Evolutionary conservation across 1,140 invertebrate species (phyloP), one percentile per base, ranked within the genome.

Genomic region (Drosophila arawakana): DNA sequence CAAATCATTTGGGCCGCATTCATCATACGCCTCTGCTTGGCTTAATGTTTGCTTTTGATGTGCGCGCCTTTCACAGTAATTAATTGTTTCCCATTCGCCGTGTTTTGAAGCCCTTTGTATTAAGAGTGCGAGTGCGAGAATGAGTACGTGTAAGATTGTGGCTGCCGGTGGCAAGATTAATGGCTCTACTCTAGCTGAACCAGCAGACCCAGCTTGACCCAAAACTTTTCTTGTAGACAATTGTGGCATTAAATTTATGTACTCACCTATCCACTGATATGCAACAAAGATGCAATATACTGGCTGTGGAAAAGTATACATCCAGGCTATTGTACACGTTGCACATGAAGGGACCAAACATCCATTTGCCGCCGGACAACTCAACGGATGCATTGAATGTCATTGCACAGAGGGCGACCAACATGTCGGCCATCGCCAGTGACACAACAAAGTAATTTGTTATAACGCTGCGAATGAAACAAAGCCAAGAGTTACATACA

Each of bases 361-460:
- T 92, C 98, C 98, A 99, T 71, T 93, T 93, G 39, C 95, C 93
- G 18, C 95, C 93, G 25, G 95, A 96, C 3, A 98, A 91, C 86
- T 97, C 96, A 7, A 97, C 95, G 81, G 96, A 97, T 18, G 97
- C 97, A 93, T 98, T 99, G 93, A 99, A 99, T n/a, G 97, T 97
- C 98, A 98, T 98, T 34, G 97, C 97, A 84, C 97, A 96, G 18
- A 98, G 93, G 4, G 98, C 98, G 7, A 99, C 98, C 18, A 98
- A 93, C 92, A 98, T 95, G 91, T 99, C 98, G 5, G 98, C 98
- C 78, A 97, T 95, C 0, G 98, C 97, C 18, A 99, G 93, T 37
- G 97, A 98, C 30, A 98, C 97, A 58, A 99, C 97, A 93, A 98
- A 99, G 89, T 97, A 98, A 93, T 99, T 99, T 39, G 98, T 99